These are phyloP conservation scores for Hassar affinis DNA, from an alignment of 2,113 vertebrate genomes.

Conservation along the genomic window DNA sequence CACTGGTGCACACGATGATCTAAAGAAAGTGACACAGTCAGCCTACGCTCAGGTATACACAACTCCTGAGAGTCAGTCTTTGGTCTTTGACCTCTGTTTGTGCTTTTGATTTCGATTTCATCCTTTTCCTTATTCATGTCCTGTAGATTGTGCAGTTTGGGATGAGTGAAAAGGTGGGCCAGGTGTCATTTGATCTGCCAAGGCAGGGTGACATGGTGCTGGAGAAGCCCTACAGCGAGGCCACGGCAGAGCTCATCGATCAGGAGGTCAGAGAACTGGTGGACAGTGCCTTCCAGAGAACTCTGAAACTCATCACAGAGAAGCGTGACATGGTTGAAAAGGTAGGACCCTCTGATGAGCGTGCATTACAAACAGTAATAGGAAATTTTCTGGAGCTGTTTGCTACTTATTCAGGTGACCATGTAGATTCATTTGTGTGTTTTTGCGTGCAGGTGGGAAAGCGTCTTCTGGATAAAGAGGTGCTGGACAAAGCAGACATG, in stretches of 20 bases:
- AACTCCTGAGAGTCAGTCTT: not conserved
- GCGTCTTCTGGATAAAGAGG: slow-evolving; percentile 68
- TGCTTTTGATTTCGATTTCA: not conserved
- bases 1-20: slow-evolving; percentile 68
- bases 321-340: slow-evolving; percentile 62
- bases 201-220: slow-evolving; percentile 56
- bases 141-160: slow-evolving; percentile 70
- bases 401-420: not conserved
- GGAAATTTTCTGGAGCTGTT: not conserved
- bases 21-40: slow-evolving; percentile 69
- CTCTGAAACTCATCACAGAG: slow-evolving; percentile 62
- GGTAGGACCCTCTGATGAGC: slow-evolving; percentile 42
- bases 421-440: not conserved
- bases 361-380: not conserved
- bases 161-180: slow-evolving; percentile 72
- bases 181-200: slow-evolving; percentile 68
- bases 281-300: slow-evolving; percentile 61
- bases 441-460: slow-evolving; percentile 64
- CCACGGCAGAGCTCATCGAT: slow-evolving; percentile 72
- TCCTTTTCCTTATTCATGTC: not conserved
- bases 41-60: slow-evolving; percentile 68
- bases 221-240: slow-evolving; percentile 69
- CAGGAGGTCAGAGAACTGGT: slow-evolving; percentile 75
- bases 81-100: not conserved
- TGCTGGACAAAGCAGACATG: slow-evolving; percentile 68